Conservation (phyloP, 2,113 vertebrate species). For the Lates calcarifer region DNA sequence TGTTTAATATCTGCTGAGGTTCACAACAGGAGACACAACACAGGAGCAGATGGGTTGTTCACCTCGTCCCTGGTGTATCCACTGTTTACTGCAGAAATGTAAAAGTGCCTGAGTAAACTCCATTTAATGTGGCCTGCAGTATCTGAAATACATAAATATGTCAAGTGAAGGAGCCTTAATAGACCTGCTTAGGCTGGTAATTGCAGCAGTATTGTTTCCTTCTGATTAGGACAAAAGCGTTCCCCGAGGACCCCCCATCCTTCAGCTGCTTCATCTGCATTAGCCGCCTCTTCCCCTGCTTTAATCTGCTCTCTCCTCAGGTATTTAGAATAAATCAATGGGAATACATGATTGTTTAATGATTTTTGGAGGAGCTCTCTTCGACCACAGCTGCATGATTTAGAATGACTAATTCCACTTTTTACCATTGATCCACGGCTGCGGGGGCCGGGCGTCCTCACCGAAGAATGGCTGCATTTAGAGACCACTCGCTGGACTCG, state of each 20-base stretch:
- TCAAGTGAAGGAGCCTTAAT: slow-evolving; percentile 97
- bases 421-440: slow-evolving; percentile 92
- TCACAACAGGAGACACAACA: not conserved
- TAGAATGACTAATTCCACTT: slow-evolving; percentile 99
- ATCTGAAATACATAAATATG: slow-evolving; percentile 99
- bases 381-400: slow-evolving; percentile 97
- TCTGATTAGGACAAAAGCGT: slow-evolving; percentile 96
- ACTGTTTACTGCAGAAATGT: slow-evolving; percentile 89
- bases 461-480: slow-evolving; percentile 64
- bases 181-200: slow-evolving; percentile 98
- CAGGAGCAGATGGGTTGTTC: slow-evolving; percentile 33
- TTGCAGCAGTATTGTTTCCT: slow-evolving; percentile 98
- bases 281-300: slow-evolving; percentile 93
- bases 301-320: slow-evolving; percentile 99
- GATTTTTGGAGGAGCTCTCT: slow-evolving; percentile 98
- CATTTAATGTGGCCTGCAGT: slow-evolving; percentile 94
- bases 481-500: slow-evolving; percentile 18
- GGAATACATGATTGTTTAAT: slow-evolving; percentile 99
- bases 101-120: slow-evolving; percentile 91
- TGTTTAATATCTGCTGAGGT: not conserved
- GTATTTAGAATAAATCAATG: slow-evolving; percentile 99
- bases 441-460: slow-evolving; percentile 85
- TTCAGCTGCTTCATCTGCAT: slow-evolving; percentile 99
- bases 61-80: slow-evolving; percentile 41
- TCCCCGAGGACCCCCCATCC: slow-evolving; percentile 90